phyloP scores from a whole-genome alignment of 2,797 vertebrate genomes.

The Trichosurus vulpecula region DNA sequence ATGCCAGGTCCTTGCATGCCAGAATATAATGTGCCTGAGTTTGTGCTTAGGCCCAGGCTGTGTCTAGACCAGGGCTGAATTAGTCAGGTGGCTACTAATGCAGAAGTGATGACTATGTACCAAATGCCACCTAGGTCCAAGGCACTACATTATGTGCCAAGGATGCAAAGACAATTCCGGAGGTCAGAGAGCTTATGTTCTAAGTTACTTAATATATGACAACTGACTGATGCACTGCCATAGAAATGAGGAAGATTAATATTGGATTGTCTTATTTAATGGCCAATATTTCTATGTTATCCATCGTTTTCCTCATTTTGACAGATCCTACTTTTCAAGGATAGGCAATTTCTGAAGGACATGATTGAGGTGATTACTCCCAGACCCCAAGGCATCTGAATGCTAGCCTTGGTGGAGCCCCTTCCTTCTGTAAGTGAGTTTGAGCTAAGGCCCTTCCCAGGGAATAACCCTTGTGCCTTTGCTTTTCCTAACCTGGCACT shows the following conservation, averaged over 20 bases:
- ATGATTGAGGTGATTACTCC: neutral
- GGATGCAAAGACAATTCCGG: neutral
- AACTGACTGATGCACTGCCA: neutral
- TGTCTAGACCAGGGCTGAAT: neutral
- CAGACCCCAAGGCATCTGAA: rapidly evolving
- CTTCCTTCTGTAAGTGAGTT: neutral
- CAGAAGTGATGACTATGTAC: too few relatives aligned
- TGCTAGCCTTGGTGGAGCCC: rapidly evolving
- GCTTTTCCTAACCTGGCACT: neutral
- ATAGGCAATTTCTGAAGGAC: neutral
- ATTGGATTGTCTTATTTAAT: neutral
- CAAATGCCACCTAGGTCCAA: neutral
- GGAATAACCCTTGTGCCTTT: neutral
- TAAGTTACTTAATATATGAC: neutral
- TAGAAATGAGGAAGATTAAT: neutral
- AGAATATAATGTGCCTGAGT: neutral
- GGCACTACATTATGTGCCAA: neutral
- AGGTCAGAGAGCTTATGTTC: neutral
- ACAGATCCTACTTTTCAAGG: neutral
- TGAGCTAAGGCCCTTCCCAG: neutral
- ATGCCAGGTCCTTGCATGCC: neutral
- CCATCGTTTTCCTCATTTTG: neutral
- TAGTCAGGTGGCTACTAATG: neutral
- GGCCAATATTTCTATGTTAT: neutral
- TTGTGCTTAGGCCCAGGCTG: neutral